Evolutionary conservation across 2,797 vertebrate species (phyloP), one percentile per base, ranked within the genome.

Genomic region (Passerculus sandwichensis): DNA sequence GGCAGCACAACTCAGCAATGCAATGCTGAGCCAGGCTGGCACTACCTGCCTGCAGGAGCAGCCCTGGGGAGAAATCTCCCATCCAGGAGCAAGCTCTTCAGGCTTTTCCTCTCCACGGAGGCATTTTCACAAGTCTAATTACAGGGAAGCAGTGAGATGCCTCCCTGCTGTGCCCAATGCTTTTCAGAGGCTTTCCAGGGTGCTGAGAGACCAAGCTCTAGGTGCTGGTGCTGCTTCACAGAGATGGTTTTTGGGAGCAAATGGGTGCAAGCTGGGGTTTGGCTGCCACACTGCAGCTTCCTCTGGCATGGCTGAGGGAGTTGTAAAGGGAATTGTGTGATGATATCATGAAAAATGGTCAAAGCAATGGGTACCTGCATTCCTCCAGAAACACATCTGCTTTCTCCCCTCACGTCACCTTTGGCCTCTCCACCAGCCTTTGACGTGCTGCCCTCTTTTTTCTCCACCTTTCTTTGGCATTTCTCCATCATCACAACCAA

Each of bases 121-220:
- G 47, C 59, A 38, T 50, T 89, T 84, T 51, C 88, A 86, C 66
- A 64, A 85, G n/a, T 48, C 56, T 88, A 92, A 95, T 95, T 95
- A 94, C 77, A 81, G 60, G 73, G 74, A 93, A 60, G 70, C 76
- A 54, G 60, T 3, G 56, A 85, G 89, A 64, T 34, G 79, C 25
- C n/a, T 53, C 56, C 85, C 83, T 32, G 89, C 85, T 29, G 79
- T 53, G 91, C 73, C 2, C 3, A 81, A 11, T 0, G 0, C 15
- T 15, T 81, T 83, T 65, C 66, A 34, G 5, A 0, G 0, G 51
- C 74, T 89, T 85, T 59, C 27, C 27, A 4, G 0, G 10, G 70
- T 0, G 1, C 34, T 0, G 12, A 44, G 78, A 50, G 36, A 22
- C 56, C 0, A 13, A 81, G 82, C 62, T 72, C 17, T 23, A n/a